Evolutionary conservation across 2,888 invertebrate genomes (phyloP).

Genomic region (Terebella lapidaria): DNA sequence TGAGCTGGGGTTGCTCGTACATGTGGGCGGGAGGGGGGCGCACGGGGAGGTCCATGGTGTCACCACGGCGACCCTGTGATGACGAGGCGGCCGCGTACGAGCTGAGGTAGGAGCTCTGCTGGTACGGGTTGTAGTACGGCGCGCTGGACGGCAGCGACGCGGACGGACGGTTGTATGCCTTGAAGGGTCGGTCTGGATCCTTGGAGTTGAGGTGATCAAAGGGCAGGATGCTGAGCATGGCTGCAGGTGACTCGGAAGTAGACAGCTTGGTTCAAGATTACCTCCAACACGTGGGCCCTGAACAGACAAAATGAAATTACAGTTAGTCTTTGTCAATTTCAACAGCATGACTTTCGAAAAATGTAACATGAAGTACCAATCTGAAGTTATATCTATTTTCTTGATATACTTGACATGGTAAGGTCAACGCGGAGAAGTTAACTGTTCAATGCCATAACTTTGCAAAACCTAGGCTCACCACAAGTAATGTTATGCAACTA

Average conservation of each 20-base stretch:
- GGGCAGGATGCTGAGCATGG: slow-evolving; percentile 19
- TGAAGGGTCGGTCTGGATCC: slow-evolving; percentile 24
- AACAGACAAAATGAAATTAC: too few species aligned
- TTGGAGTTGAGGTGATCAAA: slow-evolving; percentile 11
- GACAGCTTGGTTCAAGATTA: too few species aligned
- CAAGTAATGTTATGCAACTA: too few species aligned
- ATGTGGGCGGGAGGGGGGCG: neutral
- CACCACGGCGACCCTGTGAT: neutral
- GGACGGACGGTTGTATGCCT: slow-evolving; percentile 19
- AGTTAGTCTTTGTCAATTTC: too few species aligned
- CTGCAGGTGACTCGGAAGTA: neutral
- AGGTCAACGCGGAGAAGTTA: too few species aligned
- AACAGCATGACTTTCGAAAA: too few species aligned
- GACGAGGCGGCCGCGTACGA: neutral
- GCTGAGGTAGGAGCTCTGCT: neutral
- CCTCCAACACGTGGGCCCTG: too few species aligned
- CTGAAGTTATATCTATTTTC: too few species aligned
- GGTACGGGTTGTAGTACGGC: slow-evolving; percentile 1
- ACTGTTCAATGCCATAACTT: too few species aligned
- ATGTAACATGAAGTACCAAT: too few species aligned
- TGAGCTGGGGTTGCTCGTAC: slow-evolving; percentile 4
- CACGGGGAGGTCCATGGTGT: slow-evolving; percentile 11
- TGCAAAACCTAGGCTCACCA: too few species aligned
- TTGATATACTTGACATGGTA: too few species aligned
- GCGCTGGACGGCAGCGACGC: neutral